Conservation (phyloP, 2,113 vertebrate species). For the Pangasianodon hypophthalmus region DNA sequence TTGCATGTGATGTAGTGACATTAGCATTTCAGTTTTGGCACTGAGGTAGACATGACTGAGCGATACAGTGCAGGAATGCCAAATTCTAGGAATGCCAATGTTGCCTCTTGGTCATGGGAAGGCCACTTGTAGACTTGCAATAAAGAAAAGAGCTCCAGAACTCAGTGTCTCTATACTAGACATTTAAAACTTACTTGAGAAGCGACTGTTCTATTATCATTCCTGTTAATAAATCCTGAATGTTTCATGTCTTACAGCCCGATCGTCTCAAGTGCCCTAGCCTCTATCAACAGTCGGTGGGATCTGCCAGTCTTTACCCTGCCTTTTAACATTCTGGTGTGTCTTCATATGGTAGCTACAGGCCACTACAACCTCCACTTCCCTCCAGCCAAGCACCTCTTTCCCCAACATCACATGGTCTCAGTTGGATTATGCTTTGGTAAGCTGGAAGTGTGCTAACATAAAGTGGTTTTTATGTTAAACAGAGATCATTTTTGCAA, state of each 20-base stretch:
- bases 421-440: slow-evolving; percentile 78
- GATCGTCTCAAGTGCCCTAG: slow-evolving; percentile 84
- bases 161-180: background rate
- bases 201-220: background rate
- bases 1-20: no score
- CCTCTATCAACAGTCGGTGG: slow-evolving; percentile 87
- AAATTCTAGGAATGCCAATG: background rate
- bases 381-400: slow-evolving; percentile 72
- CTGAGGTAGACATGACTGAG: background rate
- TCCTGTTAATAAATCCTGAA: slow-evolving; percentile 3
- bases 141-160: background rate
- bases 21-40: background rate
- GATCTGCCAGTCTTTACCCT: slow-evolving; percentile 91
- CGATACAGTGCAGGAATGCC: background rate
- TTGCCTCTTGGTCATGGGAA: background rate
- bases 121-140: background rate
- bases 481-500: background rate
- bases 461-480: background rate
- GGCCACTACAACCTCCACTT: slow-evolving; percentile 87
- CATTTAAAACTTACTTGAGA: background rate
- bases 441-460: slow-evolving; percentile 56
- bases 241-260: slow-evolving; percentile 75
- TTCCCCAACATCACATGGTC: slow-evolving; percentile 86
- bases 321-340: slow-evolving; percentile 91
- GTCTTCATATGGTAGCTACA: slow-evolving; percentile 86